Percentiles rank a stretch among this genome's conserved stretches.
phyloP scores from a whole-genome alignment of 2,888 invertebrate species.

The Sisyra nigra region DNA sequence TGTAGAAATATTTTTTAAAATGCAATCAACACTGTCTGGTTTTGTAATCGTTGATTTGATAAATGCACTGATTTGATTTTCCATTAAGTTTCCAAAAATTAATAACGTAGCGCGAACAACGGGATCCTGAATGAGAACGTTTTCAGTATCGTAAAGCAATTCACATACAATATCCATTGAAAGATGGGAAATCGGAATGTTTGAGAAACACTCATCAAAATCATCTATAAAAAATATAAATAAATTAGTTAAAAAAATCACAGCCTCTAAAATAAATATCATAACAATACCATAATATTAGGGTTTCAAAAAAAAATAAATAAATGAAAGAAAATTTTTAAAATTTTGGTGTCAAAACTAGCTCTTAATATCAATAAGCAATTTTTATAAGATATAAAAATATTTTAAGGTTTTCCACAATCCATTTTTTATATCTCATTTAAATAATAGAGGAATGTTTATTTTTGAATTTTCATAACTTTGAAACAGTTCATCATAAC shows the following conservation, averaged over 20 bases:
- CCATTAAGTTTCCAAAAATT: slow-evolving; percentile 26
- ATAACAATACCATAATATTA: no score
- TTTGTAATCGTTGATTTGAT: slow-evolving; percentile 3
- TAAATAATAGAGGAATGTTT: no score
- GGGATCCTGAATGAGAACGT: slow-evolving; percentile 30
- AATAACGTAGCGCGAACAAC: slow-evolving; percentile 30
- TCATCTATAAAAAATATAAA: slow-evolving; percentile 25
- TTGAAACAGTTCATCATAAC: no score
- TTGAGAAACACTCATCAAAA: slow-evolving; percentile 31
- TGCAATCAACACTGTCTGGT: slow-evolving; percentile 5
- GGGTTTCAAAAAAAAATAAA: no score
- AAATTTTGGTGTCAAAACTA: no score
- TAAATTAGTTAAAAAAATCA: no score
- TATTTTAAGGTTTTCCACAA: no score
- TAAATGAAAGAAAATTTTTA: no score
- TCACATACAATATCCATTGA: slow-evolving; percentile 31
- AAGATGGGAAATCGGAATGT: slow-evolving; percentile 29
- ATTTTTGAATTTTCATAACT: no score
- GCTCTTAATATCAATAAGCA: no score
- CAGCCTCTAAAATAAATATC: slow-evolving; percentile 1
- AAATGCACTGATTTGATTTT: slow-evolving; percentile 16
- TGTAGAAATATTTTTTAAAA: slow-evolving; percentile 1
- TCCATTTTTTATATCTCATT: no score
- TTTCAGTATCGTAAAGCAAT: slow-evolving; percentile 28
- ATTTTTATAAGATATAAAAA: no score